These are phyloP conservation scores for Aspiorhynchus laticeps DNA, from an alignment of 2,113 vertebrate species.

Conservation along the genomic window DNA sequence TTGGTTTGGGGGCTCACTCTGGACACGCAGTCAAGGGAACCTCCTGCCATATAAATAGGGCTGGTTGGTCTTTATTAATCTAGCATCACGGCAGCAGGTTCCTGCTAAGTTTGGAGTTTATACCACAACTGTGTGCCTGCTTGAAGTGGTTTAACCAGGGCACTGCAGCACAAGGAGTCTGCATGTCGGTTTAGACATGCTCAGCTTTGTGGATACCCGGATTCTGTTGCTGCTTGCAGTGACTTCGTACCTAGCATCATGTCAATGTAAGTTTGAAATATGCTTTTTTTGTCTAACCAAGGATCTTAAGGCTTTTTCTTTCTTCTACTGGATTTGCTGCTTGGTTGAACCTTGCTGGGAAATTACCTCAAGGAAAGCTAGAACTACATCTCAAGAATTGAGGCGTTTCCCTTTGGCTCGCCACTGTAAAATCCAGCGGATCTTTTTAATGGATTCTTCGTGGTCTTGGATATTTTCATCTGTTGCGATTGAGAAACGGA, in stretches of 20 bases:
- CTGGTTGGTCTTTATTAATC: constrained; percentile 88
- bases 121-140: constrained; percentile 90
- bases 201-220: constrained; percentile 99
- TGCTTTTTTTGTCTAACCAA: constrained; percentile 66
- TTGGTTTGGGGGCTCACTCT: constrained; percentile 83
- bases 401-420: constrained; percentile 39
- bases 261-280: constrained; percentile 92
- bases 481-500: constrained; percentile 43
- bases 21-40: constrained; percentile 85
- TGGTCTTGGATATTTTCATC: constrained; percentile 68
- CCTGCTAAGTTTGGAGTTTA: constrained; percentile 87
- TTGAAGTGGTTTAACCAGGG: constrained; percentile 84
- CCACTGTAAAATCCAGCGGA: constrained; percentile 68
- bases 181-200: constrained; percentile 99
- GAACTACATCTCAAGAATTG: constrained; percentile 51
- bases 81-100: constrained; percentile 95
- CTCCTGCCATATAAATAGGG: constrained; percentile 96
- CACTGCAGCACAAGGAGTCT: constrained; percentile 98
- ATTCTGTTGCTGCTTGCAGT: constrained; percentile 99
- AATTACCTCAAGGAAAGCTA: constrained; percentile 70
- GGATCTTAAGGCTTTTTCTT: constrained; percentile 69
- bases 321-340: constrained; percentile 59
- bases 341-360: constrained; percentile 71
- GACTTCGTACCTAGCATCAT: constrained; percentile 92
- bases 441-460: constrained; percentile 73